Evolutionary conservation across 2,797 vertebrate species (phyloP).

Genomic region (Falco berigora): DNA sequence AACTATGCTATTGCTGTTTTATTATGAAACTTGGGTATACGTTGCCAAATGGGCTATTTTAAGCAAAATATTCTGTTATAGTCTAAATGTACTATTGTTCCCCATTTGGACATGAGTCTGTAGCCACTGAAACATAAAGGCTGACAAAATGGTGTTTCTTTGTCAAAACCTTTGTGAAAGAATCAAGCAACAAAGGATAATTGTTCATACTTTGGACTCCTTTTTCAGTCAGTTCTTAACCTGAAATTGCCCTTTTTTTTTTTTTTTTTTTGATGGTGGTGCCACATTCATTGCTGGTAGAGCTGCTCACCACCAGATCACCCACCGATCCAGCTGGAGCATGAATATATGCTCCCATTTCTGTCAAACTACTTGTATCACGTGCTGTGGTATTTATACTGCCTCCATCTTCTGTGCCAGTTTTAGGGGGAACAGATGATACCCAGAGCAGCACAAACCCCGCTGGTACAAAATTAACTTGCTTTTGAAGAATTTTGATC

Average conservation of each 20-base stretch:
- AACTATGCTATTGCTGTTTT: background rate
- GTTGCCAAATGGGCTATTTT: slow-evolving; percentile 46
- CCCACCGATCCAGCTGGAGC: slow-evolving; percentile 54
- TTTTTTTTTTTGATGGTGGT: background rate
- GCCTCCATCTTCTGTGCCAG: slow-evolving; percentile 52
- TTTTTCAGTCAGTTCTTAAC: background rate
- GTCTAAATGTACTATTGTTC: slow-evolving; percentile 47
- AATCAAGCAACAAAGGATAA: slow-evolving; percentile 10
- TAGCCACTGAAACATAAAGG: slow-evolving; percentile 22
- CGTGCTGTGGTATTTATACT: slow-evolving; percentile 52
- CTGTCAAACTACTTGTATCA: slow-evolving; percentile 47
- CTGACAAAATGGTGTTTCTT: slow-evolving; percentile 24
- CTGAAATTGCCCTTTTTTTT: background rate
- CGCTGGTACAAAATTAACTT: slow-evolving; percentile 56
- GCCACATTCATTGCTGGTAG: slow-evolving; percentile 25
- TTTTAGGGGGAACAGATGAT: slow-evolving; percentile 54
- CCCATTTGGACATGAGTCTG: slow-evolving; percentile 10
- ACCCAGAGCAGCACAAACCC: slow-evolving; percentile 43
- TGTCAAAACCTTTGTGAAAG: slow-evolving; percentile 28
- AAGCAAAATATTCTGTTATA: slow-evolving; percentile 39
- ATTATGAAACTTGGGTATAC: background rate
- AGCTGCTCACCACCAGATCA: slow-evolving; percentile 45
- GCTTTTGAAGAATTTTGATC: slow-evolving; percentile 50
- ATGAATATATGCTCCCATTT: slow-evolving; percentile 7
- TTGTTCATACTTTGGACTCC: background rate